These are phyloP conservation scores for Tiliqua scincoides DNA, from an alignment of 2,113 vertebrate species.

Conservation along the genomic window DNA sequence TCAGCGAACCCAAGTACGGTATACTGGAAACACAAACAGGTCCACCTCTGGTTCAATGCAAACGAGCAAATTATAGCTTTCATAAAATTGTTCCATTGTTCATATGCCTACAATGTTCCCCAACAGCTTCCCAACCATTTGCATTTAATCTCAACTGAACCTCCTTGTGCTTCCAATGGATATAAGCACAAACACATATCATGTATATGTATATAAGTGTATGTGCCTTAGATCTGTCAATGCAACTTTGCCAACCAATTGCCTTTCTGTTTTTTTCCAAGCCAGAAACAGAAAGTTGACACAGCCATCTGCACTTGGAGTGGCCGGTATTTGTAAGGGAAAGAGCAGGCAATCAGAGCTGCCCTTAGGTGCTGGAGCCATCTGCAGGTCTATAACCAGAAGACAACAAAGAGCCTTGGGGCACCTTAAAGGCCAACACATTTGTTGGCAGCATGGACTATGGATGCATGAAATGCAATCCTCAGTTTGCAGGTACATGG, in stretches of 20 bases:
- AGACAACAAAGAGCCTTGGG: not conserved
- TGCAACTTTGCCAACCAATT: not conserved
- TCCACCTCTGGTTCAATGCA: not conserved
- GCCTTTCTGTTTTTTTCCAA: not conserved
- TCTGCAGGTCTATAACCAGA: not conserved
- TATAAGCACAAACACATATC: not conserved
- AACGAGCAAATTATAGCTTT: not conserved
- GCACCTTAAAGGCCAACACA: too few relatives aligned
- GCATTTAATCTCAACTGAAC: not conserved
- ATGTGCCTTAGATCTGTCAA: not conserved
- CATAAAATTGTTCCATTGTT: too few relatives aligned
- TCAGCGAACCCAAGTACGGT: too few relatives aligned
- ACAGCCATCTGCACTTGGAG: not conserved
- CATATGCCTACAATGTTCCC: not conserved
- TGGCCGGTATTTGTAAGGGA: not conserved
- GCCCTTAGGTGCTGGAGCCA: constrained; percentile 11
- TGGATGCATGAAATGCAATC: too few relatives aligned
- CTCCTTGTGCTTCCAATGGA: not conserved
- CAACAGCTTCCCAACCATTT: not conserved
- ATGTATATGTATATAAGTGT: too few relatives aligned
- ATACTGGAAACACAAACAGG: too few relatives aligned
- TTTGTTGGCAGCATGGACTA: too few relatives aligned
- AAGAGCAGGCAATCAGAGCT: not conserved
- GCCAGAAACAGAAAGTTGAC: not conserved
- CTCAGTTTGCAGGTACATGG: too few relatives aligned